A percentile compares a stretch with the other conserved stretches of the same genome.
phyloP scores from a whole-genome alignment of 2,888 invertebrate species.

The Folsomia manolachei region DNA sequence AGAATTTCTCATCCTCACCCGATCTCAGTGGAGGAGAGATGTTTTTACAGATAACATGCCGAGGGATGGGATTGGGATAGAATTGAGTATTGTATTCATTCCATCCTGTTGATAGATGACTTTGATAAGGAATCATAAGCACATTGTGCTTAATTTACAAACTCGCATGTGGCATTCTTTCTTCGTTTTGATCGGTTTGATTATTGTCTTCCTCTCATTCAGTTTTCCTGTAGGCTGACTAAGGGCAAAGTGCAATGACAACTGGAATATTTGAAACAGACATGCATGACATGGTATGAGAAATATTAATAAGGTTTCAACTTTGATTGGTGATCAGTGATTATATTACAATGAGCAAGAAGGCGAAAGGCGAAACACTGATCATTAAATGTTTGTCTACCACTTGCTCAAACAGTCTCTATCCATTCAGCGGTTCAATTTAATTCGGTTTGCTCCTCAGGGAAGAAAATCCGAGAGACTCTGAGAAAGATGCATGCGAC shows the following conservation, averaged over 20 bases:
- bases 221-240: too few species aligned
- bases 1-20: background rate
- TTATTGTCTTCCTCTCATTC: background rate
- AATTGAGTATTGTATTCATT: constrained; percentile 1
- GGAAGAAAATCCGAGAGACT: background rate
- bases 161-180: constrained; percentile 12
- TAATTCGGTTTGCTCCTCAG: constrained; percentile 10
- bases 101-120: constrained; percentile 1
- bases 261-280: background rate
- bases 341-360: too few species aligned
- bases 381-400: background rate
- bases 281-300: background rate
- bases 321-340: background rate
- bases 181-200: background rate
- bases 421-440: background rate
- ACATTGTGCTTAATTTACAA: constrained; percentile 13
- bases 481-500: background rate
- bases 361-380: background rate
- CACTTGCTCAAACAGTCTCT: background rate
- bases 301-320: constrained; percentile 1
- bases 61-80: too few species aligned
- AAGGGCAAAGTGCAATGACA: background rate
- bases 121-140: constrained; percentile 2
- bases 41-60: background rate
- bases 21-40: background rate